Evolutionary conservation across 2,888 invertebrate species (phyloP).

Genomic region (Eupithecia vulgata): DNA sequence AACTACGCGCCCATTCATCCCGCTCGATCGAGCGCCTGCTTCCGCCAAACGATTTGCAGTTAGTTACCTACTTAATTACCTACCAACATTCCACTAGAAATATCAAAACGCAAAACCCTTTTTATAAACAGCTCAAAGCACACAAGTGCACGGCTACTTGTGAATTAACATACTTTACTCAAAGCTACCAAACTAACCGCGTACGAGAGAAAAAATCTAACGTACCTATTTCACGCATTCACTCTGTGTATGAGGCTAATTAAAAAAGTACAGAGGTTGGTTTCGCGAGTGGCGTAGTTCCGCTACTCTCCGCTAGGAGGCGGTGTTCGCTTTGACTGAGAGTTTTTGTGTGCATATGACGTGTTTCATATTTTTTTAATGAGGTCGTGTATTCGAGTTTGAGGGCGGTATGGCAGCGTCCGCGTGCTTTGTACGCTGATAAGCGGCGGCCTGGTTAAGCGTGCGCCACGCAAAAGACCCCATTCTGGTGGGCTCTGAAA

Average conservation of each 20-base stretch:
- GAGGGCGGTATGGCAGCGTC: conserved; percentile 65
- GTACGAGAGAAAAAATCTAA: conserved; percentile 73
- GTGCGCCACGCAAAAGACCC: conserved; percentile 61
- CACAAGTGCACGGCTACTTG: conserved; percentile 65
- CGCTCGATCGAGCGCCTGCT: conserved; percentile 26
- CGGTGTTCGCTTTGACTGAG: conserved; percentile 77
- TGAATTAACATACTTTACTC: conserved; percentile 82
- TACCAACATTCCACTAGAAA: conserved; percentile 54
- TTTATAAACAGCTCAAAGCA: conserved; percentile 67
- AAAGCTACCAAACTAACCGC: conserved; percentile 81
- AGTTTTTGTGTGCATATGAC: conserved; percentile 69
- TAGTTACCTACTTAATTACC: conserved; percentile 39
- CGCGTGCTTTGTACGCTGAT: conserved; percentile 65
- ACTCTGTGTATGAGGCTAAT: conserved; percentile 80
- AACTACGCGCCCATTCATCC: conserved; percentile 45
- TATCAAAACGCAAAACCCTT: conserved; percentile 53
- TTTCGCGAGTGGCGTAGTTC: conserved; percentile 78
- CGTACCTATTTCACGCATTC: conserved; percentile 80
- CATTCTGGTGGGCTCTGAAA: conserved; percentile 64
- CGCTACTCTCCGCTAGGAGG: conserved; percentile 80
- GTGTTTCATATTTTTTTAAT: conserved; percentile 78
- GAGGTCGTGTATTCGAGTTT: conserved; percentile 78
- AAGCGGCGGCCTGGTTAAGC: conserved; percentile 50
- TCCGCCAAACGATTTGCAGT: conserved; percentile 11
- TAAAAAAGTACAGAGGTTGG: conserved; percentile 82